Conservation (phyloP, 2,113 vertebrate genomes). For the Clarias magur region DNA sequence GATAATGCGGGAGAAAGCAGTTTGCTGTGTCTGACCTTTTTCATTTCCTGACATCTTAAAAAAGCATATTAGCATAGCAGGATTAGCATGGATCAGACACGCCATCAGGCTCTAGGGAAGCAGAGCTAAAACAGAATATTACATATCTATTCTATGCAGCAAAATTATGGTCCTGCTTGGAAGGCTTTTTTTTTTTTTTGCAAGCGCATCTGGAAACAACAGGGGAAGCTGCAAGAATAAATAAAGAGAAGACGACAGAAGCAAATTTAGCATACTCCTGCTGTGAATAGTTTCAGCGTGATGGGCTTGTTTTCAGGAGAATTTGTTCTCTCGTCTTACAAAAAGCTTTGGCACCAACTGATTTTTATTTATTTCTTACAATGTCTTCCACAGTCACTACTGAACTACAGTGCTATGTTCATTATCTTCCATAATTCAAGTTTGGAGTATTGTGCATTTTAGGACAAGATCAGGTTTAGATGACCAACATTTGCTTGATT, state of each 20-base stretch:
- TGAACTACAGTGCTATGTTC: not conserved
- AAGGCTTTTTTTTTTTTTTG: conserved; percentile 24
- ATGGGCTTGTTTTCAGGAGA: conserved; percentile 48
- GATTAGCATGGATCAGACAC: conserved; percentile 63
- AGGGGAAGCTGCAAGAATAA: conserved; percentile 44
- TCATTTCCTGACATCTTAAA: conserved; percentile 44
- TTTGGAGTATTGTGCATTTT: not conserved
- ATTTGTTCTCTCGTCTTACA: conserved; percentile 39
- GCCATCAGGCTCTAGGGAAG: conserved; percentile 58
- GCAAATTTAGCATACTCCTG: conserved; percentile 48
- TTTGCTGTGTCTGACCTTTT: conserved; percentile 55
- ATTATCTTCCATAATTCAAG: not conserved
- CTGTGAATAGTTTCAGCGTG: conserved; percentile 40
- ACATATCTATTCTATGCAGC: conserved; percentile 36
- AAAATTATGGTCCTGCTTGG: conserved; percentile 44
- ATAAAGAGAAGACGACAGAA: conserved; percentile 47
- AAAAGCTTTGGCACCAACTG: conserved; percentile 28
- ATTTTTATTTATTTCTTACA: conserved; percentile 11
- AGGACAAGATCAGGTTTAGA: not conserved
- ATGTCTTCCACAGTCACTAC: not conserved
- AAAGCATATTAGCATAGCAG: conserved; percentile 47
- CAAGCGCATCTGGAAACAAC: conserved; percentile 51
- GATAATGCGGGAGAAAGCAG: conserved; percentile 60
- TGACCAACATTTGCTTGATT: not conserved
- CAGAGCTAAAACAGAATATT: conserved; percentile 55